Percentiles rank a stretch among this genome's conserved stretches.
phyloP scores from a whole-genome alignment of 2,797 vertebrate species.

The Ceryle rudis region DNA sequence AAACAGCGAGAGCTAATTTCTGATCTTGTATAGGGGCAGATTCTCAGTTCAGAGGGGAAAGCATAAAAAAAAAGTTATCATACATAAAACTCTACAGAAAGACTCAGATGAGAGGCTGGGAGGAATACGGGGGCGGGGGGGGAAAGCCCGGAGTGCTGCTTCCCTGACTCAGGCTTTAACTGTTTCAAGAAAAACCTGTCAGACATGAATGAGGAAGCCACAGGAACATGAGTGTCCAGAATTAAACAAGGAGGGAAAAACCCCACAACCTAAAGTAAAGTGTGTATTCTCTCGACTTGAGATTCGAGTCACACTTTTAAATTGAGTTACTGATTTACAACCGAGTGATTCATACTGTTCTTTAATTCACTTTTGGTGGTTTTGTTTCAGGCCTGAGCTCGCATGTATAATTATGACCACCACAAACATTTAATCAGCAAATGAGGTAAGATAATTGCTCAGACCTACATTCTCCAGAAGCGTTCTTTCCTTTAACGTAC shows the following conservation, averaged over 20 bases:
- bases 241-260: background rate
- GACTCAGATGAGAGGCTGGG: background rate
- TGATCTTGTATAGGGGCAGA: background rate
- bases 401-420: background rate
- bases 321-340: background rate
- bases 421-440: background rate
- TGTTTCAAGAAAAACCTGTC: slow-evolving; percentile 51
- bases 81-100: background rate
- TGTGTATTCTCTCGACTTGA: background rate
- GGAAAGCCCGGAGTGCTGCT: background rate
- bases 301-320: background rate
- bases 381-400: background rate
- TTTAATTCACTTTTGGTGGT: background rate
- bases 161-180: slow-evolving; percentile 2
- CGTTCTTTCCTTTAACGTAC: background rate
- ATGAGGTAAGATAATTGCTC: fast-evolving
- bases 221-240: background rate
- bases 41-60: background rate
- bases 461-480: background rate
- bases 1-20: background rate
- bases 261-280: background rate
- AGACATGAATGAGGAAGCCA: background rate
- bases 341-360: background rate
- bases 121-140: too few relatives aligned
- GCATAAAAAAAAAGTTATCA: background rate